Base-by-base conservation (phyloP, 2,797 vertebrate species). In the Rhyacichthys aspro region DNA sequence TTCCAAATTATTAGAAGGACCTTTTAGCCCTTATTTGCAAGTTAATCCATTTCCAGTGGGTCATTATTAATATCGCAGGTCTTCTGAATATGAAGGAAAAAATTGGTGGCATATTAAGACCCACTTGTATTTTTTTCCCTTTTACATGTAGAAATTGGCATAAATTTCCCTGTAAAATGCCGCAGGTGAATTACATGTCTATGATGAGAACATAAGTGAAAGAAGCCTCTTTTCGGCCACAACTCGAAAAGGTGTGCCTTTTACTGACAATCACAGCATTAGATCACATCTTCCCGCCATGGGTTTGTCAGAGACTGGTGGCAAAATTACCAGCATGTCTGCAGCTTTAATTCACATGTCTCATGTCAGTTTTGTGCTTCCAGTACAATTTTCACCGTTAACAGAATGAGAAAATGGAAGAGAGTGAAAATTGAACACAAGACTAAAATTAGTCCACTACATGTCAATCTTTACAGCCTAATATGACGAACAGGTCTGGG, bases 381-480 rank as follows among this genome's bases (percentile, higher is more conserved):
- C 69, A 55, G 81, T 56, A 86, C 90, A 89, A 90, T 90, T 90
- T 90, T 90, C 90, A 70, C 86, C 63, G 78, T 85, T 87, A 88
- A 74, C 86, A 85, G 84, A 90, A 88, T 87, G 85, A 87, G 86
- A 89, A 91, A 90, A 91, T 90, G 83, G 85, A 78, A 76, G 84
- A 81, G 82, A 86, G 86, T 81, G 91, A 90, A 91, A 91, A 91
- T 91, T 90, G 88, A 91, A 90, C 88, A 89, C 78, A 77, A 80
- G 87, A 79, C 86, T 82, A 85, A 88, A 91, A 91, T 90, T 86
- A 89, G 89, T 85, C 85, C 76, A 84, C 83, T 84, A 88, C 86
- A 87, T 85, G 88, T 88, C 89, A 88, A 89, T 91, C 90, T 87
- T 83, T 82, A 69, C 72, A 78, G 81, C 70, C 89, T 87, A 78